Evolutionary conservation across 35 echinoderm and acorn worm genomes (phyloP).

Genomic region (Ophioderma brevispina): DNA sequence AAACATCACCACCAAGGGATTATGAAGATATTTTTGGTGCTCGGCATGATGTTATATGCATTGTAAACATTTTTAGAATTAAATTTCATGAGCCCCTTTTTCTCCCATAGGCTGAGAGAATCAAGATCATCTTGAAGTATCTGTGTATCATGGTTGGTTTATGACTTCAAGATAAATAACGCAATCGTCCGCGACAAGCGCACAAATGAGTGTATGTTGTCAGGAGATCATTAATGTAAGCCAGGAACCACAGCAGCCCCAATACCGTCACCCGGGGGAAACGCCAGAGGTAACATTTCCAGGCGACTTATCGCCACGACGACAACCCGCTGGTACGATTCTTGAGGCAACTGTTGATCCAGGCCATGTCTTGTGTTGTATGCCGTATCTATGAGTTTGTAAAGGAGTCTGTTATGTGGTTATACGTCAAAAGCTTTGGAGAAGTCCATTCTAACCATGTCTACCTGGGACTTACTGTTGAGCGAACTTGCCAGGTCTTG

Average conservation of each 20-base stretch:
- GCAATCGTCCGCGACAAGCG: conserved; percentile 26
- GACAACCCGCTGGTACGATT: neutral
- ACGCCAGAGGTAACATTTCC: conserved; percentile 1
- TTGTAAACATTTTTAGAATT: neutral
- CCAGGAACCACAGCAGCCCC: conserved; percentile 13
- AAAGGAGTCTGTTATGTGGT: conserved; percentile 36
- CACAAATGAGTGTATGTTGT: neutral
- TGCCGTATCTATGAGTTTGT: conserved; percentile 16
- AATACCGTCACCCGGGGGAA: conserved; percentile 27
- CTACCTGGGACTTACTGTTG: conserved; percentile 32
- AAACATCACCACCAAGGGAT: neutral
- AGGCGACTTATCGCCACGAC: neutral
- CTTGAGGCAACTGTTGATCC: conserved; percentile 17
- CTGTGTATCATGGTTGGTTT: neutral
- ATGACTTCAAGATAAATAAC: conserved; percentile 12
- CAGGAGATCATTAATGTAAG: conserved; percentile 32
- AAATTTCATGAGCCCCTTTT: conserved; percentile 29
- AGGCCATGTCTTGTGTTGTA: neutral
- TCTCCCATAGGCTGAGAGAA: conserved; percentile 18
- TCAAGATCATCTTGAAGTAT: conserved; percentile 23
- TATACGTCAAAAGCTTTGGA: conserved; percentile 67
- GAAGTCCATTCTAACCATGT: conserved; percentile 48
- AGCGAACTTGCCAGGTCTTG: conserved; percentile 55
- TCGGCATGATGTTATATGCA: neutral
- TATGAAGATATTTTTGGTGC: neutral